Base-by-base conservation (phyloP, 1,140 invertebrate genomes). In the Danaus plexippus region DNA sequence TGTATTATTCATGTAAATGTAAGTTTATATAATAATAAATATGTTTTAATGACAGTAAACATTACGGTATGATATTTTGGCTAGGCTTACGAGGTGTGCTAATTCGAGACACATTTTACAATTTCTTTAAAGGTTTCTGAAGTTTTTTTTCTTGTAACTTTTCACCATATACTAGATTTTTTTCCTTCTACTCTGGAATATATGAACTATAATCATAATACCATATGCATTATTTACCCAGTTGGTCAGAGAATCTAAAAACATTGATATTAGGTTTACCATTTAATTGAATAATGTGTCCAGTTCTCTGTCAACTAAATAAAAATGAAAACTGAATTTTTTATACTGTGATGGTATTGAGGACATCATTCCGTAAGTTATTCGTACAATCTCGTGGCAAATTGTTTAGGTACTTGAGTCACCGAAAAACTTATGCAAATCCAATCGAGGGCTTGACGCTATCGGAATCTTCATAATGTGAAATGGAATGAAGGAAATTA, bases 371-470 rank as follows among this genome's bases (percentile, higher is more conserved):
- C 12, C 44, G 18, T 15, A 44, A 47, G 18, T 57, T 51, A 60
- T 55, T 51, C 52, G 51, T 53, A 49, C 44, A 55, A 44, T 43
- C n/a, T 46, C 40, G 32, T 32, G 53, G 52, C 42, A 57, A 62
- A 62, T 62, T 57, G 60, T 47, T 54, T 44, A 52, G 9, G 47
- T 54, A 8, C 60, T 57, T 49, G 40, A 62, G 53, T 57, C 53
- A 47, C 50, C 47, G 54, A 50, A 50, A 49, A 52, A 52, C 59
- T 49, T 52, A 56, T 61, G 59, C 54, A 61, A 61, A 61, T 61
- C 54, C 49, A 46, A 51, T 61, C 53, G 22, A 32, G 55, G 52
- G 42, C 11, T 48, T 10, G 1, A 12, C 47, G 15, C 47, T 22
- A 11, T 48, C 22, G 22, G 22, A 32, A 32, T 32, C 22, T 32